Conservation (phyloP, 2,113 vertebrate genomes). For the Ramphastos sulfuratus region DNA sequence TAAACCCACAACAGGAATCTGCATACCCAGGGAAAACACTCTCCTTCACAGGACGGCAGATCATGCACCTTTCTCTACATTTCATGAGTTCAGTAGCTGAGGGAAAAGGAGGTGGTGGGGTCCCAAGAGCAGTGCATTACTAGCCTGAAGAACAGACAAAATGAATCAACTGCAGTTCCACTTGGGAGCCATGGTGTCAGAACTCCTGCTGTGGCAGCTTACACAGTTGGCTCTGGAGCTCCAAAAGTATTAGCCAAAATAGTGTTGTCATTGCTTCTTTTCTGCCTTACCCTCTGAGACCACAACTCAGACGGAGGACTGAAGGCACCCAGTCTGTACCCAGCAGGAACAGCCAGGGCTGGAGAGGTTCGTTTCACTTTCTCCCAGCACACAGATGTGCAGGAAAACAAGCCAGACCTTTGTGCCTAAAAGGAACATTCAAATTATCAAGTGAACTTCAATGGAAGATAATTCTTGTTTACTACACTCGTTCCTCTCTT, state of each 20-base stretch:
- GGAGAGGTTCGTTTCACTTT: not conserved
- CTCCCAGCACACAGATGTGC: not conserved
- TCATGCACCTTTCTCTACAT: no score
- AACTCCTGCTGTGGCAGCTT: not conserved
- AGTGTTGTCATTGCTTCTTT: not conserved
- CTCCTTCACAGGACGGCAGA: not conserved
- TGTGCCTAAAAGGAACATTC: not conserved
- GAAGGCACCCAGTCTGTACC: not conserved
- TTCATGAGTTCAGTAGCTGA: not conserved
- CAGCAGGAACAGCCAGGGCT: not conserved
- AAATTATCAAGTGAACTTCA: not conserved
- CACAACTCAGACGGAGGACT: not conserved
- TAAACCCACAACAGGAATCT: not conserved
- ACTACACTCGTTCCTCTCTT: not conserved
- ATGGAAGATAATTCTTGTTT: not conserved
- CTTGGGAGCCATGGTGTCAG: not conserved
- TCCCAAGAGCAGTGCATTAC: not conserved
- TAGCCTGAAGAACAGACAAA: not conserved
- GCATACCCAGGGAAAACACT: not conserved
- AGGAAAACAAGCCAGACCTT: not conserved
- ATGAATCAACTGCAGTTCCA: not conserved
- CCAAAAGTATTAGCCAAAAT: not conserved
- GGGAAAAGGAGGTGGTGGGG: accelerated
- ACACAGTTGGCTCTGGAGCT: not conserved
- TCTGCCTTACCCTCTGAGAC: not conserved